These are phyloP conservation scores for Helogale parvula DNA, from an alignment of 2,113 vertebrate genomes.

Conservation along the genomic window DNA sequence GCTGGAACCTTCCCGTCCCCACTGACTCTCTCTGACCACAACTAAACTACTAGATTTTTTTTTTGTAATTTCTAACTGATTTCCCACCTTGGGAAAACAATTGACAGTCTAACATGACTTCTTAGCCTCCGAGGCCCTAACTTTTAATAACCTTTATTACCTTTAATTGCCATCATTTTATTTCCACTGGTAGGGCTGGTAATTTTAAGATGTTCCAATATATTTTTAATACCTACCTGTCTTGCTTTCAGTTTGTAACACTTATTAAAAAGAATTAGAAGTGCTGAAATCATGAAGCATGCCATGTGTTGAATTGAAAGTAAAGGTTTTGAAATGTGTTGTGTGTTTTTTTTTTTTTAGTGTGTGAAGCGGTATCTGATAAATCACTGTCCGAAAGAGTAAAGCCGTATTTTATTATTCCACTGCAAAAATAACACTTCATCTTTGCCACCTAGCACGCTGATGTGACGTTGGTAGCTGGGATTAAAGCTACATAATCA, in stretches of 20 bases:
- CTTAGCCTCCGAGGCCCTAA: slow-evolving; percentile 66
- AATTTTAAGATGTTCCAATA: slow-evolving; percentile 68
- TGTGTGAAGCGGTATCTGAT: slow-evolving; percentile 49
- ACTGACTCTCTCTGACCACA: slow-evolving; percentile 62
- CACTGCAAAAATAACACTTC: slow-evolving; percentile 30
- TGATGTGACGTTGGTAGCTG: background rate
- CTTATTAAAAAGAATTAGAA: slow-evolving; percentile 70
- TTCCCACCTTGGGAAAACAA: slow-evolving; percentile 47
- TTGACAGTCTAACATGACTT: slow-evolving; percentile 78
- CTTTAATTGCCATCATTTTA: slow-evolving; percentile 66
- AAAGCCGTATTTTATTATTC: slow-evolving; percentile 50
- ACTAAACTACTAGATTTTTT: slow-evolving; percentile 61
- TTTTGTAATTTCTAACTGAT: slow-evolving; percentile 70
- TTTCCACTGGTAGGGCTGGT: slow-evolving; percentile 62
- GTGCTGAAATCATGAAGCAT: slow-evolving; percentile 68
- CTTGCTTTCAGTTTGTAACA: slow-evolving; percentile 74
- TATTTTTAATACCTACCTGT: slow-evolving; percentile 71
- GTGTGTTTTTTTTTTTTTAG: background rate
- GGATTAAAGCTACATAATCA: slow-evolving; percentile 20
- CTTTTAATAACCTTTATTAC: slow-evolving; percentile 73
- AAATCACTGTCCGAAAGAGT: slow-evolving; percentile 42
- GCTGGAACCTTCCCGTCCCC: slow-evolving; percentile 48
- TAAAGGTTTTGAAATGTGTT: slow-evolving; percentile 52
- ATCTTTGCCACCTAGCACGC: background rate
- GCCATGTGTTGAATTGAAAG: slow-evolving; percentile 61